Base-by-base conservation (phyloP, 2,797 vertebrate species). In the Schizothorax lantsangensis region DNA sequence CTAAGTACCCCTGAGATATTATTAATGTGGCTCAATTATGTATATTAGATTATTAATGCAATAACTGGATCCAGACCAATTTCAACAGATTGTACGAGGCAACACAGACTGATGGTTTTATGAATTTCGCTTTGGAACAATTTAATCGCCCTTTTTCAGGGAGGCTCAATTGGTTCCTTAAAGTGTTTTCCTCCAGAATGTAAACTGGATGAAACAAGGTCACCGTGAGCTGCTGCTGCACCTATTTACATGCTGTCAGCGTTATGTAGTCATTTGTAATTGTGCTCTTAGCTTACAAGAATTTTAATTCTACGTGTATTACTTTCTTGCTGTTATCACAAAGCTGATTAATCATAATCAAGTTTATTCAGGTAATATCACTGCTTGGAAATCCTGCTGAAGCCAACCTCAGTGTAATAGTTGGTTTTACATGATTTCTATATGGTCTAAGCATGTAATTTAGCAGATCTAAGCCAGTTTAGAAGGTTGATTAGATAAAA, bases 131-230 rank as follows among this genome's bases (percentile, higher is more conserved):
- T 47, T 1, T 0, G 78, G 72, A 79, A 81, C 81, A 54, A 52
- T 91, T 84, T 89, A 85, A 88, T 85, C 84, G 77, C 59, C 30
- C 23, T 47, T 78, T 75, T 89, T 30, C 17, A 85, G 6, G 19
- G 36, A 66, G 9, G 43, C 45, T 84, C 64, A 23, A 15, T 30
- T 69, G 64, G 64, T 68, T 84, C 11, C 30, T 75, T 14, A 64
- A 64, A 75, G 59, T 84, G 59, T 81, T 77, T 72, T 40, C 73
- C 59, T 36, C 3, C 17, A 30, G 47, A 78, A 78, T 69, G 47
- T 71, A 14, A 79, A 43, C 33, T 33, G n/a, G 33, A 30, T 12
- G 21, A 85, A 68, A 68, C 43, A 57, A 71, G 64, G 47, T 57
- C 62, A 57, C 1, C 1, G 11, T n/a, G 26, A 12, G 9, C 36